These are phyloP conservation scores for Aleiodes testaceus DNA, from an alignment of 2,888 invertebrate species.

Conservation along the genomic window DNA sequence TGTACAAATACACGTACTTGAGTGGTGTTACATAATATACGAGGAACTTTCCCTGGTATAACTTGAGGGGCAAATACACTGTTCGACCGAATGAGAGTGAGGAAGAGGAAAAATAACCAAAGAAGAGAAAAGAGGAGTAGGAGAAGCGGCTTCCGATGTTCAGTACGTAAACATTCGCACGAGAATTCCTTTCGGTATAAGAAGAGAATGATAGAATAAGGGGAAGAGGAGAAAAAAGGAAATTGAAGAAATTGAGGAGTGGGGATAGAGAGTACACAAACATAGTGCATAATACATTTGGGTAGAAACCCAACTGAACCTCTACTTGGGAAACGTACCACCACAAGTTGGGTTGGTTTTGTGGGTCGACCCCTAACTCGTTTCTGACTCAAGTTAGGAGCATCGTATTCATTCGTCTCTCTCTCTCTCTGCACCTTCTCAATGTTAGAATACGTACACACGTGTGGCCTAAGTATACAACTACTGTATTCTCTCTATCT, in stretches of 20 bases:
- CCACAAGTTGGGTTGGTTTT: slow-evolving; percentile 26
- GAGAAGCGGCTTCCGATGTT: slow-evolving; percentile 30
- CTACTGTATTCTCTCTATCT: slow-evolving; percentile 13
- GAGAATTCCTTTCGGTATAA: slow-evolving; percentile 2
- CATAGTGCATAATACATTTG: slow-evolving; percentile 29
- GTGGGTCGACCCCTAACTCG: slow-evolving; percentile 20
- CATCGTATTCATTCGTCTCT: slow-evolving; percentile 14
- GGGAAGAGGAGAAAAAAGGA: background rate
- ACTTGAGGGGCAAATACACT: slow-evolving; percentile 37
- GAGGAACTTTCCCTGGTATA: slow-evolving; percentile 35
- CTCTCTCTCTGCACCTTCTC: background rate
- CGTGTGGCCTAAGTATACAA: slow-evolving; percentile 29
- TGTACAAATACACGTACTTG: slow-evolving; percentile 13
- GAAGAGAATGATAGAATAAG: background rate
- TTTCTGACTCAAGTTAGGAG: slow-evolving; percentile 23
- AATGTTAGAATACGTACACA: slow-evolving; percentile 12
- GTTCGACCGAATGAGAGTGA: background rate
- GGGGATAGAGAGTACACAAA: slow-evolving; percentile 29
- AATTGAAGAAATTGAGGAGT: background rate
- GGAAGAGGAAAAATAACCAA: background rate
- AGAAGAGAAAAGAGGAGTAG: background rate
- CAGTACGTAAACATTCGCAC: slow-evolving; percentile 42
- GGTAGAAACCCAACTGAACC: slow-evolving; percentile 21
- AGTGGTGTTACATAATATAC: slow-evolving; percentile 33
- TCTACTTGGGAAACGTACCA: slow-evolving; percentile 5